Conservation (phyloP, 2,888 invertebrate species). For the Atethmia centrago region DNA sequence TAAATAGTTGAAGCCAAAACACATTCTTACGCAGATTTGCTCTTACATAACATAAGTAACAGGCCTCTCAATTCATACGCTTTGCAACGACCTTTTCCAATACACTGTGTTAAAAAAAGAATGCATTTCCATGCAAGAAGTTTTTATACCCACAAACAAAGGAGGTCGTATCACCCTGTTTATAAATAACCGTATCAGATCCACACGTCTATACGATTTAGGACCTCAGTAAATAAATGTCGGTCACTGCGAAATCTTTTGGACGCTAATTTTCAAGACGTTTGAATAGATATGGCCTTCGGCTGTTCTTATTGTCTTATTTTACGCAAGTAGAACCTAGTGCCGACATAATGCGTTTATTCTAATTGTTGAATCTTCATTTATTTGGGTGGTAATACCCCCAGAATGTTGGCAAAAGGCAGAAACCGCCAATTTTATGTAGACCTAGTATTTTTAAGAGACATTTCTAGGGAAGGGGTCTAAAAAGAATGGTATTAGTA, state of each 20-base stretch:
- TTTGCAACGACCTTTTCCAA: constrained; percentile 9
- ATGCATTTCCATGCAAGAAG: not conserved
- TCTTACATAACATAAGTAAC: constrained; percentile 17
- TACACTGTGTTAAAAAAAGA: constrained; percentile 7
- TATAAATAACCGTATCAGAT: constrained; percentile 49
- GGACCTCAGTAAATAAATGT: constrained; percentile 61
- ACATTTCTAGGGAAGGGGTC: constrained; percentile 41
- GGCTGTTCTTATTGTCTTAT: constrained; percentile 73
- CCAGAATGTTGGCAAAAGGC: constrained; percentile 50
- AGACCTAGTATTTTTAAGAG: constrained; percentile 30
- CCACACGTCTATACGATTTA: constrained; percentile 61
- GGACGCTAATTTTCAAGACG: constrained; percentile 67
- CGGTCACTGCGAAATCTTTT: constrained; percentile 64
- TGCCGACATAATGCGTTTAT: constrained; percentile 68
- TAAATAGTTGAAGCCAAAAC: constrained; percentile 5
- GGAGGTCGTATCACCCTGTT: constrained; percentile 32
- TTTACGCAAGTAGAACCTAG: constrained; percentile 77
- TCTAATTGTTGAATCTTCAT: constrained; percentile 83
- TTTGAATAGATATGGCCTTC: constrained; percentile 77
- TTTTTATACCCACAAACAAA: constrained; percentile 12
- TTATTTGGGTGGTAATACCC: constrained; percentile 76
- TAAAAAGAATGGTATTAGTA: constrained; percentile 27
- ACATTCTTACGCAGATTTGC: constrained; percentile 16
- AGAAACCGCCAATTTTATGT: constrained; percentile 27
- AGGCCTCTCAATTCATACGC: constrained; percentile 15